A percentile compares a stretch with the other conserved stretches of the same genome.
These are phyloP conservation scores for Lophotriccus pileatus DNA, from an alignment of 2,797 vertebrate species.

Conservation along the genomic window DNA sequence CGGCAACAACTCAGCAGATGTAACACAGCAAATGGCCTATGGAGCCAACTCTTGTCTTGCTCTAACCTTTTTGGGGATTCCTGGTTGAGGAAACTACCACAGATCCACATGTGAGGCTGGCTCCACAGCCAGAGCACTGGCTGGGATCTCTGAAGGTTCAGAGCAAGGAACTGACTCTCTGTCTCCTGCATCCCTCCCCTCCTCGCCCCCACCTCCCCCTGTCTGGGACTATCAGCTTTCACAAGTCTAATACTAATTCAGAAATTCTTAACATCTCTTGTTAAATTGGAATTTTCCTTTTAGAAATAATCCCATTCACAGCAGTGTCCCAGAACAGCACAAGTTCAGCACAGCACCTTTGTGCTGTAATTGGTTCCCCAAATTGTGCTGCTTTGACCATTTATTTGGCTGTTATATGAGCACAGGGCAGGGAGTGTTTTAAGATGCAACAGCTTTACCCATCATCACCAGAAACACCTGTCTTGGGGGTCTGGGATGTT, in stretches of 20 bases:
- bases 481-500: neutral
- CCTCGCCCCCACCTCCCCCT: too few relatives aligned
- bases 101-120: fast-evolving
- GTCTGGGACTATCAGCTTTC: neutral
- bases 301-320: neutral
- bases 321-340: neutral
- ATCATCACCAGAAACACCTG: neutral
- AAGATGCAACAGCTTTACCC: neutral
- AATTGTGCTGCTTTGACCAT: neutral
- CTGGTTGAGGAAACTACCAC: neutral
- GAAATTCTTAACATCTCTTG: neutral
- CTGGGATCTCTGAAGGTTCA: neutral
- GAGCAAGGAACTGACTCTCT: neutral
- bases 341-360: fast-evolving
- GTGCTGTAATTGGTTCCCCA: neutral
- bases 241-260: neutral
- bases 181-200: neutral
- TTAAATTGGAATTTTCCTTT: neutral
- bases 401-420: neutral
- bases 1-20: neutral
- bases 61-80: neutral
- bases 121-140: fast-evolving
- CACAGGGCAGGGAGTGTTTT: neutral
- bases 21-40: neutral
- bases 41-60: neutral